A percentile compares a stretch with the other conserved stretches of the same genome.
These are phyloP conservation scores for Excalfactoria chinensis DNA, from an alignment of 2,113 vertebrate species.

Conservation along the genomic window DNA sequence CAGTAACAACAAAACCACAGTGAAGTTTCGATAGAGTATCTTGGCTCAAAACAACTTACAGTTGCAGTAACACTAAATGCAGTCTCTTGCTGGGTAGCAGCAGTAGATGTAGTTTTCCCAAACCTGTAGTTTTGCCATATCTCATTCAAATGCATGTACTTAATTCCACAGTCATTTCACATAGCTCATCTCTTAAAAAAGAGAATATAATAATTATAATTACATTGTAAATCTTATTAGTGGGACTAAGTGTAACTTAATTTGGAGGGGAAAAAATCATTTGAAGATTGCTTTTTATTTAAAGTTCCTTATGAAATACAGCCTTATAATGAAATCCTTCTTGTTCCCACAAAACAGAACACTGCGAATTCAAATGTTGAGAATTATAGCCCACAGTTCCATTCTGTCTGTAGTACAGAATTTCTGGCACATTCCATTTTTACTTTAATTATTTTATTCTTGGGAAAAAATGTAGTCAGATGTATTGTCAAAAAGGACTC, in stretches of 20 bases:
- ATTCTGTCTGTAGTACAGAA: constrained; percentile 68
- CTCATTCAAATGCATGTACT: not conserved
- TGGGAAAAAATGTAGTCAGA: constrained; percentile 64
- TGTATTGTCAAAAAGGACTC: constrained; percentile 70
- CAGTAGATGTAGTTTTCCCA: not conserved
- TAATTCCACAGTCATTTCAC: not conserved
- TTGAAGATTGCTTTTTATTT: constrained; percentile 55
- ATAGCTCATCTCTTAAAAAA: not conserved
- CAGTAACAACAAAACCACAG: not conserved
- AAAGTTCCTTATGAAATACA: constrained; percentile 70
- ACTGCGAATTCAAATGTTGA: constrained; percentile 60
- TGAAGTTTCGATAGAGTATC: not conserved
- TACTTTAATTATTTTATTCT: constrained; percentile 79
- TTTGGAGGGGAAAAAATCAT: not conserved
- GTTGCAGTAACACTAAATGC: not conserved
- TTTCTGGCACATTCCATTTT: constrained; percentile 69
- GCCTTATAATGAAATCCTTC: constrained; percentile 66
- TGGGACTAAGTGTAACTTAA: constrained; percentile 5
- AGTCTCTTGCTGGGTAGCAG: not conserved
- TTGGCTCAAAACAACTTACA: not conserved
- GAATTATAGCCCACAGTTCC: constrained; percentile 69
- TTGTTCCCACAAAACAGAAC: constrained; percentile 67
- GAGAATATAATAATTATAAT: not conserved
- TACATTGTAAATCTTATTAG: not conserved
- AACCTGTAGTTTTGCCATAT: not conserved